These are phyloP conservation scores for Sorex maritimensis DNA, from an alignment of 2,797 vertebrate genomes.

Conservation along the genomic window DNA sequence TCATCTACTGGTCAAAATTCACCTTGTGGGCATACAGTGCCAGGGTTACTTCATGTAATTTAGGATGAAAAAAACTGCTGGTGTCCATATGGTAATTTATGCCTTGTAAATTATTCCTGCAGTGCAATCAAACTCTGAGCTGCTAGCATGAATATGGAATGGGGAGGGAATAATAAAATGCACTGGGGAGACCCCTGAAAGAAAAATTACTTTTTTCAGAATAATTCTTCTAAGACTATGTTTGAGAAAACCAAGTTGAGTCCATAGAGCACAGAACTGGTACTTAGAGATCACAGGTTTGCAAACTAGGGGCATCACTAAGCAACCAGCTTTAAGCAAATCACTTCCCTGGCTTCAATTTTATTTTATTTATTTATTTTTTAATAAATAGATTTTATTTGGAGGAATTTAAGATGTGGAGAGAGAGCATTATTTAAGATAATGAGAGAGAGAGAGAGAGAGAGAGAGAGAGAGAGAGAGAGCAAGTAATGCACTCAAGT, in stretches of 20 bases:
- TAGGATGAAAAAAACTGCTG: not conserved
- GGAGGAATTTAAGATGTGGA: too few relatives aligned
- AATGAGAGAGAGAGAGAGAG: too few relatives aligned
- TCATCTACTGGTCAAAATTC: not conserved
- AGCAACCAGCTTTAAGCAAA: not conserved
- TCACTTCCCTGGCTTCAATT: not conserved
- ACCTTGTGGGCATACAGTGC: accelerated
- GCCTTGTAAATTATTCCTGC: constrained; percentile 7
- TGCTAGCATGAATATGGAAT: not conserved
- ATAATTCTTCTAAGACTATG: constrained; percentile 1
- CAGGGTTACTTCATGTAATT: not conserved
- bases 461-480: too few relatives aligned
- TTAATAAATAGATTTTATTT: too few relatives aligned
- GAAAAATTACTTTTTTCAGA: constrained; percentile 4
- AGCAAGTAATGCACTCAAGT: too few relatives aligned
- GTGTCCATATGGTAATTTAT: constrained; percentile 35
- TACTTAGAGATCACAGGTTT: not conserved
- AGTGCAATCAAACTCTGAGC: not conserved
- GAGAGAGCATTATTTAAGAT: too few relatives aligned
- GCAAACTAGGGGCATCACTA: not conserved
- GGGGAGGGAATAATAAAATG: not conserved
- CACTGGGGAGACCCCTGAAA: not conserved
- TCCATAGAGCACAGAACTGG: not conserved
- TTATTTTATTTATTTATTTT: too few relatives aligned
- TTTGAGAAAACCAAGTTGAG: not conserved